These are phyloP conservation scores for Mastomys coucha DNA, from an alignment of 2,113 vertebrate species.

Conservation along the genomic window DNA sequence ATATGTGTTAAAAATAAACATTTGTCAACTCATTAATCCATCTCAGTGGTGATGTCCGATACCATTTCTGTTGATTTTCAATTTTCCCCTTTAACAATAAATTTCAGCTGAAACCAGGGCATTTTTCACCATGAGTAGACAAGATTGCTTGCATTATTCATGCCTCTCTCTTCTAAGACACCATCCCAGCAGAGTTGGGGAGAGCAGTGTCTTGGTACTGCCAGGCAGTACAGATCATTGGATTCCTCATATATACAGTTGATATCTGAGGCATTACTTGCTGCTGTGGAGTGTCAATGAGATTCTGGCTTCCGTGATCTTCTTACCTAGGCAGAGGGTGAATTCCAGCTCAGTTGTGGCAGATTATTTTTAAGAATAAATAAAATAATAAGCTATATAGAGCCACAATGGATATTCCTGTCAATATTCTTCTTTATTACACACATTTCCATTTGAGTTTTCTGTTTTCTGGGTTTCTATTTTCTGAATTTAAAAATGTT, in stretches of 20 bases:
- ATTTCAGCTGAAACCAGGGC: not conserved
- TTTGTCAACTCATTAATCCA: not conserved
- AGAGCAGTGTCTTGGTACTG: not conserved
- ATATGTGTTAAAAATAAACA: not conserved
- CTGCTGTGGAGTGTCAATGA: no score
- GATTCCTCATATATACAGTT: not conserved
- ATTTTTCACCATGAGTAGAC: not conserved
- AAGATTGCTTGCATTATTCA: not conserved
- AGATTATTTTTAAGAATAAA: not conserved
- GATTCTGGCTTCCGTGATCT: not conserved
- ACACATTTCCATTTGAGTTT: not conserved
- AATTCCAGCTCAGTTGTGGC: not conserved
- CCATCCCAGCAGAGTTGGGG: not conserved
- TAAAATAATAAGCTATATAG: not conserved
- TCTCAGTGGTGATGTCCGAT: no score
- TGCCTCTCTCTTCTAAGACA: not conserved
- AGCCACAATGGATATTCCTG: not conserved
- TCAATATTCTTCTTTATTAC: not conserved
- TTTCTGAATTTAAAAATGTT: not conserved
- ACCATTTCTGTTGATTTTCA: not conserved
- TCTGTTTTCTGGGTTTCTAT: not conserved
- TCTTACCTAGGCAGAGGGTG: not conserved
- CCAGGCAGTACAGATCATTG: not conserved
- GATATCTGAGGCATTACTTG: not conserved
- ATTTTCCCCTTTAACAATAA: not conserved